Evolutionary conservation across 2,797 vertebrate genomes (phyloP).

Genomic region (Notoglanidium macrostoma): DNA sequence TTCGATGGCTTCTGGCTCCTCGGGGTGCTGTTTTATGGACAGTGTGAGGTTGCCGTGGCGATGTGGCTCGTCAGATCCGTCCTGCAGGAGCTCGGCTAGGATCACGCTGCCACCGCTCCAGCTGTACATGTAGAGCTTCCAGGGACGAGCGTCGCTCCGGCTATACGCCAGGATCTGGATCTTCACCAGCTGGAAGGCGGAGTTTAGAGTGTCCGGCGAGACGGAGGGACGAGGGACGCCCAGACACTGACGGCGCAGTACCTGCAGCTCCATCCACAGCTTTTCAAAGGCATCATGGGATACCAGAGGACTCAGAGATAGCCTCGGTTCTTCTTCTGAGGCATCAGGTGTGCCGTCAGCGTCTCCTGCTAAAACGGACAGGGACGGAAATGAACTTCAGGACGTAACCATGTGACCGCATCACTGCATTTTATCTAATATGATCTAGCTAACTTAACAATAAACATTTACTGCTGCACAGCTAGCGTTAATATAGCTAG

Average conservation of each 20-base stretch:
- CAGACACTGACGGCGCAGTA: slow-evolving; percentile 66
- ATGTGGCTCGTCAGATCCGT: slow-evolving; percentile 29
- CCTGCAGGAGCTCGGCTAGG: slow-evolving; percentile 81
- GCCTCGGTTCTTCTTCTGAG: slow-evolving; percentile 44
- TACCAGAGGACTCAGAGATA: slow-evolving; percentile 73
- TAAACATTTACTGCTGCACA: not conserved
- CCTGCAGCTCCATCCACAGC: slow-evolving; percentile 78
- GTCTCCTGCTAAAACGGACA: not conserved
- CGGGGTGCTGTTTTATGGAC: slow-evolving; percentile 80
- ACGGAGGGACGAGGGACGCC: slow-evolving; percentile 66
- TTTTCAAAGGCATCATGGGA: slow-evolving; percentile 88
- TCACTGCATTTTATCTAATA: not conserved
- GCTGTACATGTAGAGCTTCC: slow-evolving; percentile 91
- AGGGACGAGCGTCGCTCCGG: slow-evolving; percentile 75
- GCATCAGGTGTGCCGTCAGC: slow-evolving; percentile 28
- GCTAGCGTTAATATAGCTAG: too few relatives aligned
- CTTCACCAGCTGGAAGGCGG: slow-evolving; percentile 85
- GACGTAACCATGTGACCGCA: too few relatives aligned
- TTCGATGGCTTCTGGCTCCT: slow-evolving; percentile 67
- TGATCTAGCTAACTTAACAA: not conserved
- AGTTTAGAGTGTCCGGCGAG: slow-evolving; percentile 80
- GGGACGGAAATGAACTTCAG: not conserved
- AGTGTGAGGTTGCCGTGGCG: slow-evolving; percentile 65
- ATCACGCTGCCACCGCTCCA: slow-evolving; percentile 77
- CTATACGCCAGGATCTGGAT: slow-evolving; percentile 92